Evolutionary conservation across 2,888 invertebrate species (phyloP), one percentile per base, ranked within the genome.

Genomic region (Halictus quadricinctus): DNA sequence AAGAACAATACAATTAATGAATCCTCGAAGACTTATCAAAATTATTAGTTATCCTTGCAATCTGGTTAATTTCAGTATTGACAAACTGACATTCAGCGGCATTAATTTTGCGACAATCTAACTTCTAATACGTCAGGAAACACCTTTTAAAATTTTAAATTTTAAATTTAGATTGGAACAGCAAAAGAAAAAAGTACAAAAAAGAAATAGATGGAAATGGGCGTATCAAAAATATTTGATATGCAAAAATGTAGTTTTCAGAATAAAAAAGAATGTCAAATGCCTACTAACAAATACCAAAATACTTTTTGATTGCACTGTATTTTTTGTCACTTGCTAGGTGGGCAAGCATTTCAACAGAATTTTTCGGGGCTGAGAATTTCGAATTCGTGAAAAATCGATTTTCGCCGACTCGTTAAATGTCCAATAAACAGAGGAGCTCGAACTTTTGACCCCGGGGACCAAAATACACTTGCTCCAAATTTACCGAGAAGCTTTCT

Each of bases 351-450:
- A 21, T 54, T 54, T 54, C 1, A 21, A 50, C 18, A 50, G 18
- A 7, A 21, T 54, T 8, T 54, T 21, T 2, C 7, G 21, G 0
- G 50, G 21, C 50, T 21, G 50, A 2, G 18, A 21, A 18, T 15
- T 50, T 18, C 18, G 18, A 21, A 54, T 54, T 54, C 10, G 21
- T 21, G 10, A 10, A 54, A 54, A 54, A 54, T 54, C 54, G 21
- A 21, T 21, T 21, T 54, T 21, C 5, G 21, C 21, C 21, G 21
- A 10, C 54, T 10, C 54, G 54, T 54, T 54, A 54, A 54, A 21
- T 66, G 25, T 79, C 74, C 81, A 82, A 88, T 87, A 83, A 89
- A 78, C 60, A 15, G 29, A 64, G 15, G 29, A 29, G 29, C 29
- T 29, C 29, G 64, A 64, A 64, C 64, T 29, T 64, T 64, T 29